A percentile compares a stretch with the other conserved stretches of the same genome.
Conservation (phyloP, 2,797 vertebrate species). For the Ctenosaura bakeri region DNA sequence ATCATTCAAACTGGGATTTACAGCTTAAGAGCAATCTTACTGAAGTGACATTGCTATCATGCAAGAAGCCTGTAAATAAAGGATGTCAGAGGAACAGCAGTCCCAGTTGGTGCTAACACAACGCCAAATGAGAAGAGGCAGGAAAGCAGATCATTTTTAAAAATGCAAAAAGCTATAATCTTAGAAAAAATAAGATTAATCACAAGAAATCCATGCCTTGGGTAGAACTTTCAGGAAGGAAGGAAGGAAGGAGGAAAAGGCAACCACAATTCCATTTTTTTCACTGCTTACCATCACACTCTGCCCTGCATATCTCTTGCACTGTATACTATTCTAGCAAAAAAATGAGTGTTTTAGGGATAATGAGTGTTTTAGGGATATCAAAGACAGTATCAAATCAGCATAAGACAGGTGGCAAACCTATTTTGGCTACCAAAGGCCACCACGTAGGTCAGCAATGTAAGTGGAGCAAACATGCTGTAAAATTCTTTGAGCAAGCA, state of each 20-base stretch:
- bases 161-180: not conserved
- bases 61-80: not conserved
- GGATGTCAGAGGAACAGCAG: not conserved
- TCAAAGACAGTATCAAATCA: not conserved
- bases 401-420: not conserved
- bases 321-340: not conserved
- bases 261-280: not conserved
- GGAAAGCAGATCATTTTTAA: not conserved
- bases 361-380: not conserved
- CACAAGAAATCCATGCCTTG: not conserved
- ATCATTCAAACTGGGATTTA: conserved; percentile 29
- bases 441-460: conserved; percentile 3
- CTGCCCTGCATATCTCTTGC: not conserved
- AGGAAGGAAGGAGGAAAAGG: not conserved
- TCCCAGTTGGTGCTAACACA: conserved; percentile 12
- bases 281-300: not conserved
- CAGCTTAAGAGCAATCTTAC: not conserved
- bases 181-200: not conserved
- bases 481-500: not conserved
- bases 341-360: not conserved
- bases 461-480: conserved; percentile 10
- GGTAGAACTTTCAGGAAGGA: too few species aligned
- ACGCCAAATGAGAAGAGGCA: not conserved
- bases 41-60: not conserved
- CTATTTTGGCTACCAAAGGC: not conserved